Evolutionary conservation across 1,140 invertebrate species (phyloP), one percentile per base, ranked within the genome.

Genomic region (Drosophila paulistorum): DNA sequence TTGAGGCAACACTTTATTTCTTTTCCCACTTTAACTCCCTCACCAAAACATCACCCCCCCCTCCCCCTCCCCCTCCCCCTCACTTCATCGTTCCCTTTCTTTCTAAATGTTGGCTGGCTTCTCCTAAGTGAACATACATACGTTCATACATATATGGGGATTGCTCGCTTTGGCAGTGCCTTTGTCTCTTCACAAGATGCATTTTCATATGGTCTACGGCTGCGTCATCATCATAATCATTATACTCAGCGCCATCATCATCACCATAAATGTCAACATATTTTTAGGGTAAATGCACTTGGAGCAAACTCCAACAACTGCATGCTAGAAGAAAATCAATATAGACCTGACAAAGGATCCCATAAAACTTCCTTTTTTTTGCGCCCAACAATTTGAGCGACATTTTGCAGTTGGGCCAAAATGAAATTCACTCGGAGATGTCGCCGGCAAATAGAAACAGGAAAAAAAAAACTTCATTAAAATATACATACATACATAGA

Each of bases 1-100:
- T 82, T 87, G 76, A 83, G 68, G 67, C 76, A 82, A 87, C 82
- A 85, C 63, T 76, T 76, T 72, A 81, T 64, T 68, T 63, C 81
- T 70, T 78, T 65, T 55, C 59, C 59, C 71, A 37, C 51, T 69
- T 62, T 55, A 62, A 64, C 74, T 70, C 41, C 45, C 42, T 7
- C 30, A 10, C 35, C 35, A 37, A 10, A 37, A 37, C 10, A 54
- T 41, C 51, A n/a, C n/a, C 17, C 23, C 26, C 11, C 1, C 6
- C 1, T 5, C 1, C 37, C 17, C 37, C 17, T 26, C 14, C 10
- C 7, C 2, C 20, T 1, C 23, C 1, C 26, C 42, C 68, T 3
- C 4, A 20, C 20, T 20, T 20, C 20, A 20, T 20, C 35, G 30
- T 37, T 26, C 17, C 14, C 42, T 74, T 9, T 48, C 42, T 45